A percentile compares a stretch with the other conserved stretches of the same genome.
Conservation (phyloP, 2,797 vertebrate species). For the Anguilla anguilla region DNA sequence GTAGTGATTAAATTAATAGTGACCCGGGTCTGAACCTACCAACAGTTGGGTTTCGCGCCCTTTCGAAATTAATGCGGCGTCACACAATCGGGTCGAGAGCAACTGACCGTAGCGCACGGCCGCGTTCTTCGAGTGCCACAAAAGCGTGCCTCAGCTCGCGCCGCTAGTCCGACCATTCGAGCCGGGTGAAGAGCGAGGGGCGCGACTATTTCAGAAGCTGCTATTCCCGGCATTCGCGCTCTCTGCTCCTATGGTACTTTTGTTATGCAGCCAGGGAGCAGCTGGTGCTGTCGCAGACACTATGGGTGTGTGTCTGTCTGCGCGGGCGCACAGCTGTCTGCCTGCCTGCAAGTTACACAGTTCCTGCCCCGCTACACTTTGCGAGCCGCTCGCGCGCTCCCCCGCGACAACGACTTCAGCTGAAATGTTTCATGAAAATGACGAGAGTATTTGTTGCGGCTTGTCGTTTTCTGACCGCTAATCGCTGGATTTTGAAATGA, state of each 20-base stretch:
- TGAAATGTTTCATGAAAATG: constrained; percentile 21
- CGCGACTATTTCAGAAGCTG: constrained; percentile 46
- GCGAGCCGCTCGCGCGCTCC: constrained; percentile 32
- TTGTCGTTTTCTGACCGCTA: constrained; percentile 1
- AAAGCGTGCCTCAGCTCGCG: constrained; percentile 62
- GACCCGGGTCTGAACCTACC: background rate
- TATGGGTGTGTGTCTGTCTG: constrained; percentile 60
- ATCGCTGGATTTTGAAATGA: constrained; percentile 5
- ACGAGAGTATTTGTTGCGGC: background rate
- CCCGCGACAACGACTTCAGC: constrained; percentile 19
- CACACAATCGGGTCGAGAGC: background rate
- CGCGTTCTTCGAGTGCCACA: constrained; percentile 61
- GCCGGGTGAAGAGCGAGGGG: constrained; percentile 58
- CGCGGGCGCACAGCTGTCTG: constrained; percentile 54
- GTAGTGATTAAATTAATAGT: background rate
- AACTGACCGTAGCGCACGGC: constrained; percentile 37
- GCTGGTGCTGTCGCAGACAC: constrained; percentile 69
- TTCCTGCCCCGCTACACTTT: constrained; percentile 33
- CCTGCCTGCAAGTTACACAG: background rate
- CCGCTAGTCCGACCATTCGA: constrained; percentile 34
- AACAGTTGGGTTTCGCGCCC: background rate
- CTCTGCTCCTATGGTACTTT: constrained; percentile 64
- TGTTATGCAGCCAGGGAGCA: constrained; percentile 69
- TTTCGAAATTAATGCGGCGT: constrained; percentile 1
- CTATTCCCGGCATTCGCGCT: constrained; percentile 55